Evolutionary conservation across 2,113 vertebrate genomes (phyloP).

Genomic region (Thryonomys swinderianus): DNA sequence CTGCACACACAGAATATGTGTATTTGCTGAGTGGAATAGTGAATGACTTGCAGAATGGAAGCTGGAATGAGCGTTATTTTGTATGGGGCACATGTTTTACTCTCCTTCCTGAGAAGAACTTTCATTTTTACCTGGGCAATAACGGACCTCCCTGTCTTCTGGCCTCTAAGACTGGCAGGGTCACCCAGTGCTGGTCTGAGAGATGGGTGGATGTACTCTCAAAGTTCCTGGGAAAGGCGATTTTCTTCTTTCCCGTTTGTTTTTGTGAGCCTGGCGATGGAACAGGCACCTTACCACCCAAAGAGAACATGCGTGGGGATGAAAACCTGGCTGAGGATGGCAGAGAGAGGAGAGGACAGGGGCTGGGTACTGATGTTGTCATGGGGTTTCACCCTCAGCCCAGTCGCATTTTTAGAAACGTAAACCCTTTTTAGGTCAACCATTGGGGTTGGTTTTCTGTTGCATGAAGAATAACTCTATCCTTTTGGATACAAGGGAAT

Average conservation of each 20-base stretch:
- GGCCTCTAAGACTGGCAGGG: background rate
- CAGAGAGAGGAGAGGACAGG: background rate
- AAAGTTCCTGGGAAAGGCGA: background rate
- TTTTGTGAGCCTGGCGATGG: background rate
- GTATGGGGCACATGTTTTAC: background rate
- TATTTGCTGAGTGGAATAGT: background rate
- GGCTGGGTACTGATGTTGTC: background rate
- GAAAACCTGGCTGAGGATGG: background rate
- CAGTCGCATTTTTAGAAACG: background rate
- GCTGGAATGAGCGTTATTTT: background rate
- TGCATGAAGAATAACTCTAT: background rate
- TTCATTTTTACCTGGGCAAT: background rate
- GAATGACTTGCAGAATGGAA: accelerated
- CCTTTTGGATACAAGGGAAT: background rate
- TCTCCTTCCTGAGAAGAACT: background rate
- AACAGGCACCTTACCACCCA: background rate
- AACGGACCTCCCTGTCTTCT: background rate
- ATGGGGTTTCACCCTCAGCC: too few relatives aligned
- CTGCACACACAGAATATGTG: background rate
- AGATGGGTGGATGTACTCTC: background rate
- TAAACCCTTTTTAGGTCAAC: background rate
- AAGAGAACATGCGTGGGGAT: background rate
- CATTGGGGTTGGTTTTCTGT: background rate
- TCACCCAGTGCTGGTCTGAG: background rate
- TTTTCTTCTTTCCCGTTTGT: background rate